These are phyloP conservation scores for Phytoseiulus persimilis DNA, from an alignment of 2,888 invertebrate species.

Conservation along the genomic window DNA sequence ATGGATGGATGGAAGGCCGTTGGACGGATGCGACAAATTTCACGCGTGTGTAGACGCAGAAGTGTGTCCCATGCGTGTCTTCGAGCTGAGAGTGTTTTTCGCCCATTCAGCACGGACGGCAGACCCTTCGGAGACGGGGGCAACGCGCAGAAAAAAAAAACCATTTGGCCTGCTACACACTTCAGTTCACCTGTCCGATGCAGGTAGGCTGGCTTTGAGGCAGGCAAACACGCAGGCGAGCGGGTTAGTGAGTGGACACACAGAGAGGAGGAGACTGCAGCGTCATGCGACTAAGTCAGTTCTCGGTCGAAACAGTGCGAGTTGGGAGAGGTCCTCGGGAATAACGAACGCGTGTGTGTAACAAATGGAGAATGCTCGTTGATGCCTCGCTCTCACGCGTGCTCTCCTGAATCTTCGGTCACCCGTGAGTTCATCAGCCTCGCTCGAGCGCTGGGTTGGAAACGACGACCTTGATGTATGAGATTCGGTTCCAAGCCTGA, in stretches of 20 bases:
- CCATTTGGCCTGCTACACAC: background rate
- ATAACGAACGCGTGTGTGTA: too few species aligned
- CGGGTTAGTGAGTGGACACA: background rate
- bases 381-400: too few species aligned
- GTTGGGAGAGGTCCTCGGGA: too few species aligned
- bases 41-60: background rate
- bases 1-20: too few species aligned
- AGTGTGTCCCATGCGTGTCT: background rate
- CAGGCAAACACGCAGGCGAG: too few species aligned
- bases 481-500: too few species aligned
- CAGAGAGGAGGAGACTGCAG: background rate
- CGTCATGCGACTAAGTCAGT: background rate
- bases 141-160: background rate
- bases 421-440: too few species aligned
- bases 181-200: background rate
- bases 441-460: too few species aligned
- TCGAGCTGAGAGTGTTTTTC: background rate
- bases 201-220: background rate
- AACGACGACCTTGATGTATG: too few species aligned
- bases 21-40: background rate
- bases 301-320: too few species aligned
- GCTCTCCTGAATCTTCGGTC: too few species aligned
- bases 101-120: background rate
- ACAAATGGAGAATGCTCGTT: too few species aligned
- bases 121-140: background rate